A percentile compares a stretch with the other conserved stretches of the same genome.
phyloP scores from a whole-genome alignment of 2,797 vertebrate genomes.

The Girardinus metallicus region DNA sequence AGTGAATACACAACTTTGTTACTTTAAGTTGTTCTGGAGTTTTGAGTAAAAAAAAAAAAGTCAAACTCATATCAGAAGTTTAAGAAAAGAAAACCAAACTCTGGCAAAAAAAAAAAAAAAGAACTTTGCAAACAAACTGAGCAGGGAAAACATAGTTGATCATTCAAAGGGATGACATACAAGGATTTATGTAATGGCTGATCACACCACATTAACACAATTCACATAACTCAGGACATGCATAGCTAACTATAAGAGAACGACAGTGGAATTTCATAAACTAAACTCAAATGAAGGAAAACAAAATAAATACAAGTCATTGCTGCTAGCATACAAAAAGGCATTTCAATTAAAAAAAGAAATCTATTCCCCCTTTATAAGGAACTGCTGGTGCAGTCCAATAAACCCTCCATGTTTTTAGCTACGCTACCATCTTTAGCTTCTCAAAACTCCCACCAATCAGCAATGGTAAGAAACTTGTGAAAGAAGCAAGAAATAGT shows the following conservation, averaged over 20 bases:
- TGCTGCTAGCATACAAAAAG: background rate
- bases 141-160: background rate
- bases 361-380: background rate
- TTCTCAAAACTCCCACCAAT: background rate
- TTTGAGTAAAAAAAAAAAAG: background rate
- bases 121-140: background rate
- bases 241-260: background rate
- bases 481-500: background rate
- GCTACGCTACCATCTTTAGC: background rate
- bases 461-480: background rate
- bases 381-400: background rate
- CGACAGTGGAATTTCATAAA: background rate
- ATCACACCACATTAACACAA: background rate
- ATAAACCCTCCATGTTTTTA: background rate
- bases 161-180: background rate
- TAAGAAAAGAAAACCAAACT: background rate
- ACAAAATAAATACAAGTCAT: background rate
- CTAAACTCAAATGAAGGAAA: background rate
- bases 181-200: background rate
- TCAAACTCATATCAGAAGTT: background rate
- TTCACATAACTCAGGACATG: background rate
- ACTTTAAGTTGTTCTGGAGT: background rate
- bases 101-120: background rate
- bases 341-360: background rate
- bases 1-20: slow-evolving; percentile 7